phyloP scores from a whole-genome alignment of 2,797 vertebrate species.

The Notamacropus eugenii region DNA sequence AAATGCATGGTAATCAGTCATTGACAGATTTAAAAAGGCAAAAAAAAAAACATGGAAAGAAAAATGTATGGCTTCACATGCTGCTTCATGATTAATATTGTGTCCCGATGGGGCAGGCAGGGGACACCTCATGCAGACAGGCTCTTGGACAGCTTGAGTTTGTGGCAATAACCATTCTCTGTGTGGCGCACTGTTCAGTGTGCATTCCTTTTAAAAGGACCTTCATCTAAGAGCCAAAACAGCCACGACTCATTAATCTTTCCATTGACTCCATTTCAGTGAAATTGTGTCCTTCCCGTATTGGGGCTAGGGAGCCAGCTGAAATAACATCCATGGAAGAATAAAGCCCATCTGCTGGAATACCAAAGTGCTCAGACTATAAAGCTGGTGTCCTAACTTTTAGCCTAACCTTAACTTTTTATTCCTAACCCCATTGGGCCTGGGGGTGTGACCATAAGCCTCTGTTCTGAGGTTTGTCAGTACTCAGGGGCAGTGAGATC shows the following conservation, averaged over 20 bases:
- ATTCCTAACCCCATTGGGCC: too few species aligned
- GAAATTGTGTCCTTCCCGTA: neutral
- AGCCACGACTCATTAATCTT: neutral
- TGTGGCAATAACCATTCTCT: neutral
- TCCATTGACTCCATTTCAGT: neutral
- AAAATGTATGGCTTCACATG: neutral
- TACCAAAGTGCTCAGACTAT: neutral
- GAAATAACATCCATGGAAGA: neutral
- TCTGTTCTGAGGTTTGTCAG: slow-evolving; percentile 41
- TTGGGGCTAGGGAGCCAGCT: neutral
- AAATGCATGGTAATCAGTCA: neutral
- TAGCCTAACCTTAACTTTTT: neutral
- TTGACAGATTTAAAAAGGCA: neutral
- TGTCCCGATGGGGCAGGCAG: neutral
- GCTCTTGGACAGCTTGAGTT: neutral
- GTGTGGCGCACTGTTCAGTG: neutral
- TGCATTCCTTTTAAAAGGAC: neutral
- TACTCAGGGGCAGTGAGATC: slow-evolving; percentile 46
- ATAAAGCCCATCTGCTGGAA: neutral
- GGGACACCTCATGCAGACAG: neutral
- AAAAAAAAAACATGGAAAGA: neutral
- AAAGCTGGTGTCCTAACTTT: neutral
- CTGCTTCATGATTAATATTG: neutral
- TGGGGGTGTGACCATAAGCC: slow-evolving; percentile 41
- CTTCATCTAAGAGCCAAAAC: neutral